Base-by-base conservation (phyloP, 2,113 vertebrate species). In the Otus sunia region DNA sequence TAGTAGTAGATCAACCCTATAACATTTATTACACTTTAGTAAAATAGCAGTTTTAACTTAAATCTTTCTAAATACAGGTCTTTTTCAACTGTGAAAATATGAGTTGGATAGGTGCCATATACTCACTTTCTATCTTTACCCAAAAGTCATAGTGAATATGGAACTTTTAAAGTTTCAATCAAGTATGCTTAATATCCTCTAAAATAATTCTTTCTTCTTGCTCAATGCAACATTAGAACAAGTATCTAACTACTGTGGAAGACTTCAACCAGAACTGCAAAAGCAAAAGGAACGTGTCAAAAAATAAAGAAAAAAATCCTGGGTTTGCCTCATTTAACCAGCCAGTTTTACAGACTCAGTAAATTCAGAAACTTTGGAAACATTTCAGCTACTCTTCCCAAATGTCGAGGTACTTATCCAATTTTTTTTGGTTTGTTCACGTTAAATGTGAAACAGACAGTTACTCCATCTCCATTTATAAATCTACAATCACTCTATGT, bases 401-500 rank as follows among this genome's bases (percentile, higher is more conserved):
- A 81, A 95, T 67, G 68, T 92, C 4, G 26, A 88, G 41, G 47
- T 93, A 85, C 53, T 96, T 94, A 63, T 55, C 63, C 88, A 94
- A 82, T 62, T 82, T 81, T 93, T 93, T 88, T 45, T 64, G 29
- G 43, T 95, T 91, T 76, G 34, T 67, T 85, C 60, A 91, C 17
- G 3, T 77, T 78, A 91, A 76, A 95, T 73, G 52, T 3, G 39
- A 93, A 94, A 60, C 75, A 96, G 97, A 83, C 26, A 83, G 86
- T 94, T 96, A 81, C 84, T 96, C 52, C 56, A 72, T 73, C 58
- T 92, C 84, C 45, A 72, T 93, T 96, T 92, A 66, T 47, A 96
- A 84, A 88, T 76, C 50, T 88, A 27, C 25, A 67, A 88, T 67
- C 20, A 34, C 10, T 87, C 36, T 78, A 13, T 29, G 18, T 27